phyloP scores from a whole-genome alignment of 2,888 invertebrate species.

The Ochropleura leucogaster region DNA sequence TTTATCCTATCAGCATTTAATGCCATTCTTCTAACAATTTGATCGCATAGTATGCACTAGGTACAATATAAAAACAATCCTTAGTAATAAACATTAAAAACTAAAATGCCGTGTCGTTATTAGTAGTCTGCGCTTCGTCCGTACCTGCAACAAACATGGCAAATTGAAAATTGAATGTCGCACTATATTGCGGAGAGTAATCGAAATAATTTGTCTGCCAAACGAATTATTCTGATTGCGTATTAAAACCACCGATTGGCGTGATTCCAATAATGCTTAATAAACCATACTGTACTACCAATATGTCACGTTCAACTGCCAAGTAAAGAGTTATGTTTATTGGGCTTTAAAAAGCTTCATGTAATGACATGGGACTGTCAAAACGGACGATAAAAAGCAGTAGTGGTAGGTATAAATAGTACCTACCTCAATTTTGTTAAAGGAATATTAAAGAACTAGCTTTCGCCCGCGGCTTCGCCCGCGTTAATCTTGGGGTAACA shows the following conservation, averaged over 20 bases:
- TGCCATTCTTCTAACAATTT: neutral
- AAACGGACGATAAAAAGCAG: too few relatives aligned
- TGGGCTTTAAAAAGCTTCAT: slow-evolving; percentile 33
- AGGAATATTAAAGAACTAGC: too few relatives aligned
- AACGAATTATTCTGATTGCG: slow-evolving; percentile 74
- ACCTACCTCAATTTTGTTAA: too few relatives aligned
- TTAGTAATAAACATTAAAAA: slow-evolving; percentile 7
- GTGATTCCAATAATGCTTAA: slow-evolving; percentile 70
- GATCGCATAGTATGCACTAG: neutral
- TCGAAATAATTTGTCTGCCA: slow-evolving; percentile 63
- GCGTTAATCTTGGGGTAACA: too few relatives aligned
- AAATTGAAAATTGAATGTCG: slow-evolving; percentile 61
- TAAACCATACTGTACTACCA: slow-evolving; percentile 68
- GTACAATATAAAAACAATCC: neutral
- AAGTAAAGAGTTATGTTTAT: slow-evolving; percentile 57
- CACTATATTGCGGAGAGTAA: slow-evolving; percentile 47
- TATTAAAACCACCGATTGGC: slow-evolving; percentile 71
- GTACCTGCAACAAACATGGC: slow-evolving; percentile 62
- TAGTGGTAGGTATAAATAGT: too few relatives aligned
- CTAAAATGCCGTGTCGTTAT: slow-evolving; percentile 56
- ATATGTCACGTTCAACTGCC: slow-evolving; percentile 63
- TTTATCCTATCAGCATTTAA: neutral
- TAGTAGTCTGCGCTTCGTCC: slow-evolving; percentile 31
- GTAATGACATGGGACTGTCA: slow-evolving; percentile 3
- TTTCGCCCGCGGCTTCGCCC: too few relatives aligned